Base-by-base conservation (phyloP, 1,140 invertebrate genomes). In the Acyrthosiphon pisum region DNA sequence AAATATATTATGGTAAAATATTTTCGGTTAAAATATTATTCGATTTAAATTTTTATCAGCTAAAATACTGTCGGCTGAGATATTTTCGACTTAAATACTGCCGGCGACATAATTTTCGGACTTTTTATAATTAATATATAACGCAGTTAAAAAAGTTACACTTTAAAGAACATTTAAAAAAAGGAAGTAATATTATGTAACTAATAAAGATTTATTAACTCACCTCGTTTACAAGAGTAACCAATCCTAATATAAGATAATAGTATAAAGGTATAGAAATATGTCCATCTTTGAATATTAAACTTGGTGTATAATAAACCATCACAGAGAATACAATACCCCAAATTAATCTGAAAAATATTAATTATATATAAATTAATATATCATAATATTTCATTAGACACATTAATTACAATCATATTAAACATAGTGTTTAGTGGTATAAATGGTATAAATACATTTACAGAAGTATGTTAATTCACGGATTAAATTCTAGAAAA, bases 341-440 rank as follows among this genome's bases (percentile, higher is more conserved):
- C n/a, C 48, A 88, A 18, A 88, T n/a, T 50, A 88, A 50, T 37
- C 87, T 88, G 46, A 23, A 88, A 88, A 20, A 86, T 30, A 86
- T 30, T 44, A n/a, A n/a, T 46, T 26, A 4, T 30, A n/a, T n/a
- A n/a, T 46, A 37, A 86, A 83, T 23, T 9, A 83, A 76, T n/a
- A 76, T 68, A n/a, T 68, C 18, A 68, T 68, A 11, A 6, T 68
- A 68, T 68, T n/a, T 68, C 4, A n/a, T n/a, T 68, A 53, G 30
- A 68, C 3, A 68, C 11, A n/a, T 6, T 14, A 68, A n/a, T 20
- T 76, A n/a, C 30, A n/a, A 68, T 76, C 6, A 76, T 18, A 18
- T 14, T 4, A n/a, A 6, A 18, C 30, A 76, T 76, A 76, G n/a
- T n/a, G 14, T n/a, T n/a, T n/a, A n/a, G 60, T n/a, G 30, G 0